Base-by-base conservation (phyloP, 2,113 vertebrate genomes). In the Xiphophorus couchianus region DNA sequence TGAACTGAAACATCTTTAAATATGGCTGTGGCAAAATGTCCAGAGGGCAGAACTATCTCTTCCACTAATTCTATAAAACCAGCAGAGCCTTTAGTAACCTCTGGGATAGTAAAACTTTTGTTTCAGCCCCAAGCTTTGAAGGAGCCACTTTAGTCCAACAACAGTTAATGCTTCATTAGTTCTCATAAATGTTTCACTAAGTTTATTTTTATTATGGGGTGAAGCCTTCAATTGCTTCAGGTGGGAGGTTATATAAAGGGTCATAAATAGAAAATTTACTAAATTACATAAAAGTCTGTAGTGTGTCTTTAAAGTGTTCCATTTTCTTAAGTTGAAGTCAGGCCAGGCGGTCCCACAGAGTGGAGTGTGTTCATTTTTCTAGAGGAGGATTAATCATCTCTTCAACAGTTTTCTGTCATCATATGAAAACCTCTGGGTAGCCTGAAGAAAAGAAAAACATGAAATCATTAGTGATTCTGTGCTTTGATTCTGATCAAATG, bases 1-100 rank as follows among this genome's bases (percentile, higher is more conserved):
- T 94, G 87, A 95, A 95, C 76, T 95, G 95, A 44, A 95, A 95
- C 95, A 95, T 95, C 86, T 95, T 88, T 89, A 84, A 88, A 78
- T 39, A 42, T 63, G 71, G 81, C 66, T 69, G 73, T 63, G 80
- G 81, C 83, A 79, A 87, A 74, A 71, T 81, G 76, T 85, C 66
- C 73, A 80, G 66, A 39, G 81, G 69, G 33, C 14, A 71, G 73
- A 76, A 73, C 27, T 29, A 69, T 68, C 82, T 48, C 27, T 76
- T 42, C 8, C 37, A 63, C 37, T 15, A 30, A 30, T 28, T 83
- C 66, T 58, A 82, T 81, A 80, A 22, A 72, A 83, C 78, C 77
- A 82, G 87, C 63, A 27, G 77, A 83, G 33, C 70, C 71, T 82
- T 78, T 44, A 66, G 66, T 30, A 12, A 69, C 60, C 12, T 66